phyloP scores from a whole-genome alignment of 2,797 vertebrate species.

The Oophaga sylvatica region DNA sequence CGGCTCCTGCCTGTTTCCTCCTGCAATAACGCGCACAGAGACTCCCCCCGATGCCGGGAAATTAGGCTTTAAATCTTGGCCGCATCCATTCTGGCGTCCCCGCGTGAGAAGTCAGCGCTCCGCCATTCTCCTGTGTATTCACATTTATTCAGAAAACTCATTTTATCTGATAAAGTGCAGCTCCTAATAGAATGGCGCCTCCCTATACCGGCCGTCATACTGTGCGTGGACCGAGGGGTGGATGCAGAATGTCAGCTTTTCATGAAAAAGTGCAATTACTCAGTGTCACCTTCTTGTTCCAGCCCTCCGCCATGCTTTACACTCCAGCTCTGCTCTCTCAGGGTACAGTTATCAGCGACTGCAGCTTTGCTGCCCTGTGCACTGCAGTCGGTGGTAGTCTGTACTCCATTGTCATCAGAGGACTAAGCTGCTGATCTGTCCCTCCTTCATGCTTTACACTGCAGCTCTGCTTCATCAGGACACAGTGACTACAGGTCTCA shows the following conservation, averaged over 20 bases:
- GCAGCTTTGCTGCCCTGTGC: not conserved
- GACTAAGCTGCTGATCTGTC: not conserved
- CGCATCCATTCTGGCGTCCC: slow-evolving; percentile 43
- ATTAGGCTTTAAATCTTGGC: slow-evolving; percentile 78
- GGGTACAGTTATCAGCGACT: not conserved
- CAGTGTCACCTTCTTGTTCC: too few relatives aligned
- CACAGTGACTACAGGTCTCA: too few relatives aligned
- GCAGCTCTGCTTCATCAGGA: too few relatives aligned
- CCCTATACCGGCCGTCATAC: not conserved
- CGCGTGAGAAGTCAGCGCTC: slow-evolving; percentile 47
- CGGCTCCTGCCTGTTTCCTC: slow-evolving; percentile 69
- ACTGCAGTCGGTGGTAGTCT: not conserved
- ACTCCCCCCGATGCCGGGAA: slow-evolving; percentile 76
- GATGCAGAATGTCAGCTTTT: too few relatives aligned
- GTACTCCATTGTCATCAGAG: not conserved
- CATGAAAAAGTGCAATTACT: too few relatives aligned
- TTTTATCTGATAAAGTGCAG: slow-evolving; percentile 45
- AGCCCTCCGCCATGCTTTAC: not conserved
- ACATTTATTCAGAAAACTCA: slow-evolving; percentile 45
- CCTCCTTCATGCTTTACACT: not conserved
- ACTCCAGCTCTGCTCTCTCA: not conserved
- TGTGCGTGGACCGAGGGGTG: not conserved
- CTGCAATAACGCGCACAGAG: slow-evolving; percentile 75
- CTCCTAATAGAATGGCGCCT: not conserved
- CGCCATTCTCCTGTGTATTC: slow-evolving; percentile 29